Evolutionary conservation across 2,797 vertebrate genomes (phyloP).

Genomic region (Sebastes itinus): DNA sequence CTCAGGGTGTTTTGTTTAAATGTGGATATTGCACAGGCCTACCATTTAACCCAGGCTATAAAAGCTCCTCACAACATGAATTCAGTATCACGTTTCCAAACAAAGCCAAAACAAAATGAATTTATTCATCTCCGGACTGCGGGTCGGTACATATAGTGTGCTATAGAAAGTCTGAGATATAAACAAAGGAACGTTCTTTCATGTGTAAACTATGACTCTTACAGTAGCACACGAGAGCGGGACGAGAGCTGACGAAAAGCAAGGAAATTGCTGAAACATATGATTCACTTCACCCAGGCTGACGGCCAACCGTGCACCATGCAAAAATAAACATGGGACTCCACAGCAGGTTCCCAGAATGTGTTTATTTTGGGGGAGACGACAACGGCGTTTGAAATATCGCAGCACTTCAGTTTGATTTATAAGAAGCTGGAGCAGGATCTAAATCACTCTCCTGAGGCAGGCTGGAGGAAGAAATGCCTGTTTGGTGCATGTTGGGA

Average conservation of each 20-base stretch:
- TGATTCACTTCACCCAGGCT: constrained; percentile 72
- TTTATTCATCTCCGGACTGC: constrained; percentile 28
- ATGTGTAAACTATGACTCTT: constrained; percentile 48
- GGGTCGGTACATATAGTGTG: constrained; percentile 21
- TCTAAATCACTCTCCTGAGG: constrained; percentile 36
- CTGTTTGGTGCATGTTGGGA: background rate
- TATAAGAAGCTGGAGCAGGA: constrained; percentile 44
- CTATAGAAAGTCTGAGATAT: constrained; percentile 48
- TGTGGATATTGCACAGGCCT: constrained; percentile 59
- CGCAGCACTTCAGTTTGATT: constrained; percentile 55
- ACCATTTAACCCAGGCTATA: constrained; percentile 51
- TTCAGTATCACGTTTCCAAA: constrained; percentile 67
- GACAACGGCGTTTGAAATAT: constrained; percentile 55
- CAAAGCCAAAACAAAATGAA: constrained; percentile 54
- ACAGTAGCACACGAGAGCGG: constrained; percentile 66
- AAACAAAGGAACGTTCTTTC: constrained; percentile 47
- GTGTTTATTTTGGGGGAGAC: constrained; percentile 55
- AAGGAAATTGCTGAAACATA: constrained; percentile 58
- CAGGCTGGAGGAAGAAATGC: background rate
- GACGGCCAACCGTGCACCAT: constrained; percentile 56
- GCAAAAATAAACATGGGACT: constrained; percentile 68
- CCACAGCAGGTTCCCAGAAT: constrained; percentile 61
- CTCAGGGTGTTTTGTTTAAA: constrained; percentile 59
- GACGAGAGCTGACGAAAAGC: constrained; percentile 42
- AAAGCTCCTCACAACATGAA: constrained; percentile 39